These are phyloP conservation scores for Rotaria sp. DNA, from an alignment of 2,888 invertebrate genomes.

Conservation along the genomic window DNA sequence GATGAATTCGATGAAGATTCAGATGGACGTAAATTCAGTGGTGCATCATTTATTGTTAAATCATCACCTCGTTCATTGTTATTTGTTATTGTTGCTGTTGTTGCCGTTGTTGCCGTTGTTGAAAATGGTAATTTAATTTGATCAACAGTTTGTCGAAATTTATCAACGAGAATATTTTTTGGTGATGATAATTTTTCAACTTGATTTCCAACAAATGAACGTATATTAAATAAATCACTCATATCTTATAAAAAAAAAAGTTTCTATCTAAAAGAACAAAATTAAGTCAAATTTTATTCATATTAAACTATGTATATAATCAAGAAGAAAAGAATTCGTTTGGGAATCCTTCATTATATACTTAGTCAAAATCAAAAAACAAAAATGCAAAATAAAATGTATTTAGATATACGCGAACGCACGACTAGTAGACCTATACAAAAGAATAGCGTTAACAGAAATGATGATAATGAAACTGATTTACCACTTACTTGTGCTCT, in stretches of 20 bases:
- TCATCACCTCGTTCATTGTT: constrained; percentile 30
- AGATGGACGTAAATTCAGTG: not conserved
- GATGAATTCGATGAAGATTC: constrained; percentile 25
- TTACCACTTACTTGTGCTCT: not conserved
- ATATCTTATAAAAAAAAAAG: not conserved
- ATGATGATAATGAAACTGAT: not conserved
- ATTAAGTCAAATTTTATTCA: too few species aligned
- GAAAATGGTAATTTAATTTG: not conserved
- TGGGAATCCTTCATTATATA: not conserved
- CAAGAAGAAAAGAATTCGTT: not conserved
- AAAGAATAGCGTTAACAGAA: not conserved
- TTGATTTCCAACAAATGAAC: not conserved
- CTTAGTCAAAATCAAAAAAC: not conserved
- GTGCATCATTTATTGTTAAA: not conserved
- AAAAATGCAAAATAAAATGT: not conserved
- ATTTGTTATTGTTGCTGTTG: not conserved
- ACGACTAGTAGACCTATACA: not conserved
- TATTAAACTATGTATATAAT: not conserved
- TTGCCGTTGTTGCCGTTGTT: constrained; percentile 43
- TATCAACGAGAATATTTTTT: not conserved
- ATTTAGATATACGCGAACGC: not conserved
- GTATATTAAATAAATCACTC: constrained; percentile 1
- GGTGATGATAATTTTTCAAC: not conserved
- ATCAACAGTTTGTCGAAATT: constrained; percentile 13
- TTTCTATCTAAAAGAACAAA: not conserved